Base-by-base conservation (phyloP, 2,797 vertebrate genomes). In the Syndactyla subalaris region DNA sequence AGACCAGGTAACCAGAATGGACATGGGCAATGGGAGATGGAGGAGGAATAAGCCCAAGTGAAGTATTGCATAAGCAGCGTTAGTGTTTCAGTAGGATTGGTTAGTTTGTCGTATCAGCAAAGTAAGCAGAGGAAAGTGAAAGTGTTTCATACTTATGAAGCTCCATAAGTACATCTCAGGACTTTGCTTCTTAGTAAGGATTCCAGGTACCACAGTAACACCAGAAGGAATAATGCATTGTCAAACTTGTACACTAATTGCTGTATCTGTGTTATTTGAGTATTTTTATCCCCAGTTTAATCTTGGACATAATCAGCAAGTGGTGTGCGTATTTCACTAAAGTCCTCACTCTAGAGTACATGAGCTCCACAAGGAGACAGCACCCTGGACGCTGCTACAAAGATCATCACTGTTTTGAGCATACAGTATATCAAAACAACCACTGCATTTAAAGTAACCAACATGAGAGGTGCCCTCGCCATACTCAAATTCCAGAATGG, bases 341-440 rank as follows among this genome's bases (percentile, higher is more conserved):
- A 76, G 65, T 80, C 79, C 73, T 90, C 58, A 34, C 41, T 84
- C 70, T 6, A 46, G 57, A 15, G 38, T 63, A 27, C n/a, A 30
- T 1, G 29, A 80, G 67, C 59, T 72, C 75, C 88, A 80, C 30
- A 11, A 74, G 72, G 68, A 92, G 48, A 70, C 52, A 7, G 90
- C 38, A n/a, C 22, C 61, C 62, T 67, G 68, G 63, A 52, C 73
- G 74, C 87, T 57, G 77, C 80, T 92, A 76, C 80, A 78, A 83
- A 92, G 85, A 75, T 51, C 26, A 26, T 66, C 14, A 32, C 49
- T 92, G 82, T 76, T 93, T 59, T 22, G 55, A 81, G 67, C 43
- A 55, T 5, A 57, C 2, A 93, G 38, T 15, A 83, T 52, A 94
- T 94, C 92, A 97, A 97, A 97, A 88, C 85, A 94, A 94, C 92